A percentile compares a stretch with the other conserved stretches of the same genome.
phyloP scores from a whole-genome alignment of 2,888 invertebrate species.

The Physocephala rufipes region DNA sequence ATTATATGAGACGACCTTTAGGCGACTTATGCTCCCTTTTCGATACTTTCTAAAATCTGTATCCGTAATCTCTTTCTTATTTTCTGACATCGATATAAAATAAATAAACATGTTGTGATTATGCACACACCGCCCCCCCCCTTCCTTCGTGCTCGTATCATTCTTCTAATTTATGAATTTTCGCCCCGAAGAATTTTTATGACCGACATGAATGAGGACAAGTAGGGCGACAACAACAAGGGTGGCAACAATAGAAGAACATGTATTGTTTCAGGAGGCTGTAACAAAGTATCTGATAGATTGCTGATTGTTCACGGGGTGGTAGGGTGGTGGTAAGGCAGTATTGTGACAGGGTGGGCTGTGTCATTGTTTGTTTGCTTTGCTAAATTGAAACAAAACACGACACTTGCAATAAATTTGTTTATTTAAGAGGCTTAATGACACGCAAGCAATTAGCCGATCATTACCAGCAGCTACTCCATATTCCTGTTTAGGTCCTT shows the following conservation, averaged over 20 bases:
- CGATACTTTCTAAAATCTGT: too few relatives aligned
- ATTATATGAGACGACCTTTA: too few relatives aligned
- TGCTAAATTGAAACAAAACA: slow-evolving; percentile 59
- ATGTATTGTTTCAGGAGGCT: neutral
- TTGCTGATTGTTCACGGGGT: neutral
- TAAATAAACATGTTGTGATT: too few relatives aligned
- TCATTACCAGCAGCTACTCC: slow-evolving; percentile 45
- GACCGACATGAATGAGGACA: slow-evolving; percentile 3
- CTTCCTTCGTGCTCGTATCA: neutral
- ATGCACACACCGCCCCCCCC: neutral
- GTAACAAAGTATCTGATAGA: slow-evolving; percentile 18
- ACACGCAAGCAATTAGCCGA: slow-evolving; percentile 62
- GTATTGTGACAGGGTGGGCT: neutral
- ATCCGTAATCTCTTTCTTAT: too few relatives aligned
- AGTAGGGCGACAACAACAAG: slow-evolving; percentile 24
- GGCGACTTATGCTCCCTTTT: too few relatives aligned
- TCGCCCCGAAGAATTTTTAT: slow-evolving; percentile 4
- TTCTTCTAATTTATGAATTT: slow-evolving; percentile 20
- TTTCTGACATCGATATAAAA: too few relatives aligned
- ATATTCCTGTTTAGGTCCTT: neutral
- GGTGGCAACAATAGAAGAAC: slow-evolving; percentile 22
- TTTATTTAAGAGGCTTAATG: slow-evolving; percentile 60
- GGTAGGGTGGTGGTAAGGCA: neutral
- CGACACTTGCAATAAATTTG: slow-evolving; percentile 57
- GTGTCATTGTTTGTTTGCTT: slow-evolving; percentile 51